Evolutionary conservation across 1,140 invertebrate genomes (phyloP).

Genomic region (Lutraria rhynchaena): DNA sequence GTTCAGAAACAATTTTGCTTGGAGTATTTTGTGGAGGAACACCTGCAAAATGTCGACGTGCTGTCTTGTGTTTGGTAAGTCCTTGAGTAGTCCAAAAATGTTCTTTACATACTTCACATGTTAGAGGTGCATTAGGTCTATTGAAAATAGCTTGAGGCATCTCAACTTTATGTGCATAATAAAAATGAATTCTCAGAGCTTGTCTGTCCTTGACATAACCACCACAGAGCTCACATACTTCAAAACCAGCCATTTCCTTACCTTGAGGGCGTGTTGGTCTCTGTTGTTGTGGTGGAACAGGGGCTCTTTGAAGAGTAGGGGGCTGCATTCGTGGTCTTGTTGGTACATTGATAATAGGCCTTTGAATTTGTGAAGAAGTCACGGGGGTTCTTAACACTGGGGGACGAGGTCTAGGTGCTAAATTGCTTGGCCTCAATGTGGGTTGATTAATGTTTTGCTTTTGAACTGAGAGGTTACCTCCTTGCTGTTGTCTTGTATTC

Average conservation of each 20-base stretch:
- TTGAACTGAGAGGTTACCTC: not conserved
- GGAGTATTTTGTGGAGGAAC: not conserved
- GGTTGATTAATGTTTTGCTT: not conserved
- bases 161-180: constrained; percentile 79
- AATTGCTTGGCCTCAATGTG: not conserved
- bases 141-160: constrained; percentile 75
- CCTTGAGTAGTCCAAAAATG: constrained; percentile 81
- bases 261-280: constrained; percentile 39
- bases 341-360: not conserved
- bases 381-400: not conserved
- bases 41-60: constrained; percentile 59
- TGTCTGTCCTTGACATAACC: constrained; percentile 80
- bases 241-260: constrained; percentile 69
- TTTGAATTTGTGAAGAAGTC: constrained; percentile 14
- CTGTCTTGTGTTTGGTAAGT: constrained; percentile 72
- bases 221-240: constrained; percentile 81
- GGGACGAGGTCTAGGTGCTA: not conserved
- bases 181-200: constrained; percentile 79
- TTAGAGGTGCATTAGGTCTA: constrained; percentile 70
- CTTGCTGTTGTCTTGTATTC: constrained; percentile 30
- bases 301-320: constrained; percentile 15
- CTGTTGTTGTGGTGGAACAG: constrained; percentile 32
- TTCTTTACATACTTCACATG: constrained; percentile 77
- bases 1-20: constrained; percentile 14
- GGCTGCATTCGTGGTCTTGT: not conserved